Percentiles rank a stretch among this genome's conserved stretches.
These are phyloP conservation scores for Caenorhabditis afra DNA, from an alignment of 2,888 invertebrate species.

Conservation along the genomic window DNA sequence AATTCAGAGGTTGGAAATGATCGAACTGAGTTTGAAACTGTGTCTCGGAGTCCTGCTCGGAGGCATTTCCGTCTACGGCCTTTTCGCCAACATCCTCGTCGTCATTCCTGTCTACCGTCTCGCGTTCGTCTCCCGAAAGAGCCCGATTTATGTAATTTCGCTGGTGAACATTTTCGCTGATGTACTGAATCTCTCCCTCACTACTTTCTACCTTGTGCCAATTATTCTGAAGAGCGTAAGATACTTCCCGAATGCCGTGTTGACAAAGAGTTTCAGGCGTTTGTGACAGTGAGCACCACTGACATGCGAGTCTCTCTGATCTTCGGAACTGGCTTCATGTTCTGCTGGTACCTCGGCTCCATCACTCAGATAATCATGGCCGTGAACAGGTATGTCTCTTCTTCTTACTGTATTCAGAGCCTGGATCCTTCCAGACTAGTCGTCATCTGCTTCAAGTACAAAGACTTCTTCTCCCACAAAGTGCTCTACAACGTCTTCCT, in stretches of 20 bases:
- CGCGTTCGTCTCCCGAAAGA: conserved; percentile 25
- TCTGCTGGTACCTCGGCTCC: conserved; percentile 54
- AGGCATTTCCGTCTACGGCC: conserved; percentile 20
- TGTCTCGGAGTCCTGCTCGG: conserved; percentile 37
- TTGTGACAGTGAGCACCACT: neutral
- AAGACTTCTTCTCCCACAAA: conserved; percentile 24
- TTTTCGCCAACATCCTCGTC: conserved; percentile 20
- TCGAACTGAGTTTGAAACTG: conserved; percentile 23
- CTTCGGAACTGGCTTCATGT: conserved; percentile 46
- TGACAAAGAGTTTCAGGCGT: no score
- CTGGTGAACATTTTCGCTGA: conserved; percentile 34
- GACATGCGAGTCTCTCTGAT: conserved; percentile 12
- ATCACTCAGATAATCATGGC: conserved; percentile 57
- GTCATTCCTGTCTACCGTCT: conserved; percentile 31
- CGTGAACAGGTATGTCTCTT: conserved; percentile 20
- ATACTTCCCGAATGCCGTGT: no score
- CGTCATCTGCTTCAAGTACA: conserved; percentile 23
- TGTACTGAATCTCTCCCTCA: conserved; percentile 17
- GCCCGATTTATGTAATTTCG: conserved; percentile 42
- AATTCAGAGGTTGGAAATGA: conserved; percentile 9
- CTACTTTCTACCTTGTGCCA: conserved; percentile 16
- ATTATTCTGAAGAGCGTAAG: conserved; percentile 13
- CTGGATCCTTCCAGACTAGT: conserved; percentile 9
- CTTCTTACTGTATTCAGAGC: neutral
- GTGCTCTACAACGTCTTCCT: conserved; percentile 18